These are phyloP conservation scores for Montipora capricornis DNA, from an alignment of 64 coral and sea anemone genomes.

Conservation along the genomic window DNA sequence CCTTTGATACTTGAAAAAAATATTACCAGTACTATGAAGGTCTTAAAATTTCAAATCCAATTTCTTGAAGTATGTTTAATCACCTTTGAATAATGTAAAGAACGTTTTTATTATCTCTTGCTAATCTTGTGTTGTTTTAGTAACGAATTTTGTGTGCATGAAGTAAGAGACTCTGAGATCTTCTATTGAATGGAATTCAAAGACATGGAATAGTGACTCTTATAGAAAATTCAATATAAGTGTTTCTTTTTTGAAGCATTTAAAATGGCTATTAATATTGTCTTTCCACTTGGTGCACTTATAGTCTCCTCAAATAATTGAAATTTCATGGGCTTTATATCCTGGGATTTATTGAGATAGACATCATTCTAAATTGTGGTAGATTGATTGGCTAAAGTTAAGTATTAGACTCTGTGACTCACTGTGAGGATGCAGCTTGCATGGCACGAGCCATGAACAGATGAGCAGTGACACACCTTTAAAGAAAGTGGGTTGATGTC, in stretches of 20 bases:
- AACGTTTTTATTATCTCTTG: not conserved
- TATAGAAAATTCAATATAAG: not conserved
- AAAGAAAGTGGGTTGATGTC: not conserved
- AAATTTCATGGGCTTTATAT: slow-evolving; percentile 19
- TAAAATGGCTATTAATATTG: slow-evolving; percentile 1
- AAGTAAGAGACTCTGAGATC: not conserved
- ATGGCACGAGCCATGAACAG: not conserved
- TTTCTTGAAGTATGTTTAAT: slow-evolving; percentile 21
- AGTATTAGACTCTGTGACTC: not conserved
- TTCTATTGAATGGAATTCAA: not conserved
- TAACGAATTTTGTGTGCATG: not conserved
- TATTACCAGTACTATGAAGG: not conserved
- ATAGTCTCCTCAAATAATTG: not conserved
- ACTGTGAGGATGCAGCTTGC: not conserved
- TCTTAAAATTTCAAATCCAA: slow-evolving; percentile 29
- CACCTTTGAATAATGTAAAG: not conserved
- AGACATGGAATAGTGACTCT: not conserved
- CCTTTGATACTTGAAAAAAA: no score
- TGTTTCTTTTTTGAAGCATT: not conserved
- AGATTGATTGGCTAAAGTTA: slow-evolving; percentile 11
- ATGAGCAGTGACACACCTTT: not conserved
- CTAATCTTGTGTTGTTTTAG: slow-evolving; percentile 32
- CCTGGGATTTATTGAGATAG: slow-evolving; percentile 9
- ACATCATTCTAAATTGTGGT: slow-evolving; percentile 9
- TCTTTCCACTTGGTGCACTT: not conserved